These are phyloP conservation scores for Accipiter cooperii DNA, from an alignment of 2,113 vertebrate genomes.

Conservation along the genomic window DNA sequence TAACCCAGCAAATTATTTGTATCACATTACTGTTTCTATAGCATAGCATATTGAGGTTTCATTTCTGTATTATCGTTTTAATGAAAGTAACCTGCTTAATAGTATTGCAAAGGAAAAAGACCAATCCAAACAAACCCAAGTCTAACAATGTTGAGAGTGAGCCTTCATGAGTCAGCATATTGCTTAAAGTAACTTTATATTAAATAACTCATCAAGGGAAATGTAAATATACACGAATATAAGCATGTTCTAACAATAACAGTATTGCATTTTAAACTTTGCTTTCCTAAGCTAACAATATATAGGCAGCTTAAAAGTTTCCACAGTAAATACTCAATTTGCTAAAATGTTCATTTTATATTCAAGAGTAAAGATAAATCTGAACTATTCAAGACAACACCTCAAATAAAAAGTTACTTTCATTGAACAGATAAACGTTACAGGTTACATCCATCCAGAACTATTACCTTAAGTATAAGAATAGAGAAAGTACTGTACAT, in stretches of 20 bases:
- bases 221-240: background rate
- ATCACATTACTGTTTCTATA: background rate
- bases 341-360: background rate
- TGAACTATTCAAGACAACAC: background rate
- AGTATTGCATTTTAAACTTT: background rate
- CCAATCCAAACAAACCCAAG: background rate
- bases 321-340: background rate
- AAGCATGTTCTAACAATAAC: background rate
- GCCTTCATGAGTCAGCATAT: background rate
- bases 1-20: background rate
- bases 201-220: background rate
- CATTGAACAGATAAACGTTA: background rate
- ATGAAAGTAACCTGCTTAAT: background rate
- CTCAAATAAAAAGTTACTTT: background rate
- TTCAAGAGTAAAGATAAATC: background rate
- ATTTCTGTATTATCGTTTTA: background rate
- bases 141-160: background rate
- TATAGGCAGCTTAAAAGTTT: background rate
- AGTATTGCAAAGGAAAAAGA: background rate
- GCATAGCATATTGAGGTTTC: background rate
- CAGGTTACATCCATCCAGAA: background rate
- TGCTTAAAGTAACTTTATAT: background rate
- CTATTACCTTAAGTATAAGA: background rate
- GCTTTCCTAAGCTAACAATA: background rate
- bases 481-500: background rate